Evolutionary conservation across 2,888 invertebrate species (phyloP), one percentile per base, ranked within the genome.

Genomic region (Agrilus biguttatus): DNA sequence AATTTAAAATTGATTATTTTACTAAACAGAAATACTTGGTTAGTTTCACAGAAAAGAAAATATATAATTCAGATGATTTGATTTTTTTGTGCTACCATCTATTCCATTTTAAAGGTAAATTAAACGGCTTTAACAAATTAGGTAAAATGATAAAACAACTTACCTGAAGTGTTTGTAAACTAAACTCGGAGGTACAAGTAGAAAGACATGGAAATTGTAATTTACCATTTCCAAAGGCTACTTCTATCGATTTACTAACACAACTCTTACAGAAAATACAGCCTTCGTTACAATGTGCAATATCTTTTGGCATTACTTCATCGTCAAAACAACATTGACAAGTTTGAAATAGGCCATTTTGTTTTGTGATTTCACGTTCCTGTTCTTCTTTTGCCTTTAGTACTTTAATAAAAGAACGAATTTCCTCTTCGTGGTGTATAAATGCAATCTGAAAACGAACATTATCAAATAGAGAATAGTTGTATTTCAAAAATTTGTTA

Each of bases 301-400:
- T 59, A 41, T 64, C 68, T 47, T 66, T 65, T 2, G 62, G 63
- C 14, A 73, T 56, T 28, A 70, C 54, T 48, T 75, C 73, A 38
- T 71, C 69, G 38, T 72, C 71, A 47, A 49, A 76, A 50, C 78
- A 78, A 52, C 73, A 73, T 21, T 60, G 59, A 55, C 78, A 78
- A 5, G 55, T 59, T 50, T 62, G 56, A 7, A 65, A 45, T 33
- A 62, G 49, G 33, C 58, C 56, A 34, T 66, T 53, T 42, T 53
- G 47, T 39, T 51, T 57, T 48, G 68, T 63, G 10, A 10, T 10
- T 28, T 28, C 28, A 8, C 28, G 28, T 28, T 28, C 28, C 4
- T 28, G 28, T 56, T 68, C 47, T 57, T 56, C 47, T 51, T 53
- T 49, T 45, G 50, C 61, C 14, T 44, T 28, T 7, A 52, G 48